Base-by-base conservation (phyloP, 1,140 invertebrate genomes). In the Drosophila hydei region DNA sequence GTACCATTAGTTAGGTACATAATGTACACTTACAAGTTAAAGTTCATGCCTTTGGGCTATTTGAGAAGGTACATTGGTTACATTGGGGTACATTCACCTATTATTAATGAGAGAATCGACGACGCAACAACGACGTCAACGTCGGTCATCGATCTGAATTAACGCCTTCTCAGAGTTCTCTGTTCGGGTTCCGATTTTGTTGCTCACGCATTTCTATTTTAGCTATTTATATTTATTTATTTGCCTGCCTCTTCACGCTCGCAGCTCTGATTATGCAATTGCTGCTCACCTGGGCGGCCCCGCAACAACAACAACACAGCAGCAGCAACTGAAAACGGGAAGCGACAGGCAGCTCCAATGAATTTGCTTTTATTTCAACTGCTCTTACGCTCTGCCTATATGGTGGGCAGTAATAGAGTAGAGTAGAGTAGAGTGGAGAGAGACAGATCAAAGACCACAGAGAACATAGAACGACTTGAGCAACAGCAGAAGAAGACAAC, bases 121-220 rank as follows among this genome's bases (percentile, higher is more conserved):
- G 1, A 7, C 25, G 21, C n/a, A 16, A 6, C 27, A 6, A 23
- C 43, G 58, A 36, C 65, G 77, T 72, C 62, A 62, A 65, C 77
- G 70, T 76, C 87, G 87, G 87, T 89, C 87, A 89, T 85, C 87
- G 87, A 89, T 89, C 87, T 89, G 87, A 87, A 72, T 75, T 89
- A 61, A 69, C 71, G 75, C 72, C 75, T 76, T 47, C 72, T 33
- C 38, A 25, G 33, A 25, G 14, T 23, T 52, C 18, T 27, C 40
- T 50, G 54, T 58, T 27, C 30, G 16, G 50, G 50, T 16, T 63
- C 43, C 58, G 43, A 14, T 68, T 19, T 9, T 30, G 52, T 40
- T 69, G 58, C 83, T 78, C 83, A 88, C 81, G 78, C 81, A 88
- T 73, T 88, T 88, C 67, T 30, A 62, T 60, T 76, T 58, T 72